Conservation (phyloP, 2,888 invertebrate species). For the Mythimna ferrago region DNA sequence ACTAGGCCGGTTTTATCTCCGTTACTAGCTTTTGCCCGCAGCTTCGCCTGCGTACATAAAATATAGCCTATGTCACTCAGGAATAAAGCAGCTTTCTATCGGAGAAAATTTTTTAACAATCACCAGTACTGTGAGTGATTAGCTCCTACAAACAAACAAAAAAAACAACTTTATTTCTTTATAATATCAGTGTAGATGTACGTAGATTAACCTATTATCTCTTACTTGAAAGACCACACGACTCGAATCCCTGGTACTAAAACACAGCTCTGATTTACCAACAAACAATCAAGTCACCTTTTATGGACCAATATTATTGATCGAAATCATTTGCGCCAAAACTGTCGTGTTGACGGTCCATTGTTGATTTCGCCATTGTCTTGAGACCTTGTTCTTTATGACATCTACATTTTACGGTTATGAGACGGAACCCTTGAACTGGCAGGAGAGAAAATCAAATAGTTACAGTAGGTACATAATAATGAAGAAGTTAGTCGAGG, state of each 20-base stretch:
- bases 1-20: no score
- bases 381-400: constrained; percentile 56
- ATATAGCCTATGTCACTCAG: no score
- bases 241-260: constrained; percentile 2
- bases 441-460: neutral
- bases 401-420: neutral
- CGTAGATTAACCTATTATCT: no score
- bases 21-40: no score
- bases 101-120: no score
- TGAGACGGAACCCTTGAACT: neutral
- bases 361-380: constrained; percentile 64
- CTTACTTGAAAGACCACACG: constrained; percentile 55
- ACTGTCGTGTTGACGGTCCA: constrained; percentile 57
- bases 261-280: constrained; percentile 22
- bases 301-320: constrained; percentile 18
- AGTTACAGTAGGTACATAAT: neutral
- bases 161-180: no score
- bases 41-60: no score
- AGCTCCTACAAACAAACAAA: no score
- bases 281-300: constrained; percentile 51
- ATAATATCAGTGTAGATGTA: no score
- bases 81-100: no score
- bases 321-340: constrained; percentile 60
- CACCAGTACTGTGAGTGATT: no score
- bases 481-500: no score